phyloP scores from a whole-genome alignment of 1,140 invertebrate species.

The Phenacoccus solenopsis region DNA sequence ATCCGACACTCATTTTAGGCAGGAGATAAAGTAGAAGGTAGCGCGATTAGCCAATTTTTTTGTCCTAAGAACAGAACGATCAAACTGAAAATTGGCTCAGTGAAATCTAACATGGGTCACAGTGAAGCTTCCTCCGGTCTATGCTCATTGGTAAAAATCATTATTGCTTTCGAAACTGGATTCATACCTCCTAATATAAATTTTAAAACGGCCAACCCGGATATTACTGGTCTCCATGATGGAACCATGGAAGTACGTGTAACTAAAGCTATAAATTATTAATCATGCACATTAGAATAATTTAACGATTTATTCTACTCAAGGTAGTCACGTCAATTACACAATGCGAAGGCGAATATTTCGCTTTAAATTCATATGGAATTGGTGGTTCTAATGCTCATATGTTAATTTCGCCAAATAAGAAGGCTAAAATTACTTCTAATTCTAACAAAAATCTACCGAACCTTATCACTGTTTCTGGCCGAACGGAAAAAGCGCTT shows the following conservation, averaged over 20 bases:
- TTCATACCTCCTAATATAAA: constrained; percentile 52
- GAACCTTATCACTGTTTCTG: constrained; percentile 25
- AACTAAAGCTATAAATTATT: not conserved
- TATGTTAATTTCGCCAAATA: constrained; percentile 34
- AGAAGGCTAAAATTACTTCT: constrained; percentile 24
- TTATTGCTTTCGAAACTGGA: constrained; percentile 43
- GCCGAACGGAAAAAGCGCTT: constrained; percentile 23
- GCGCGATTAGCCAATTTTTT: constrained; percentile 14
- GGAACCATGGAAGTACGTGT: constrained; percentile 57
- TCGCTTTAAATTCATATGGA: constrained; percentile 50
- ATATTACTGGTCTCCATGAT: constrained; percentile 55
- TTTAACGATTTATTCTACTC: constrained; percentile 27
- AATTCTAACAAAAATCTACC: constrained; percentile 22
- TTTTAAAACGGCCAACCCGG: constrained; percentile 21
- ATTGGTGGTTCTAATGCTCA: constrained; percentile 51
- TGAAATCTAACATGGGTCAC: constrained; percentile 65
- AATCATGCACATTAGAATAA: too few species aligned
- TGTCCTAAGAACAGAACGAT: constrained; percentile 33
- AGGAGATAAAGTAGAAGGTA: constrained; percentile 17
- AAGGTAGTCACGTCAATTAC: constrained; percentile 41
- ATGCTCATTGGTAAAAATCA: constrained; percentile 41
- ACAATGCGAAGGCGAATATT: constrained; percentile 35
- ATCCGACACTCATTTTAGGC: too few species aligned
- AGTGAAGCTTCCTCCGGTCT: constrained; percentile 50
- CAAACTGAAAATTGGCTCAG: constrained; percentile 55